Evolutionary conservation across 1,140 invertebrate species (phyloP).

Genomic region (Trinorchestia longiramus): DNA sequence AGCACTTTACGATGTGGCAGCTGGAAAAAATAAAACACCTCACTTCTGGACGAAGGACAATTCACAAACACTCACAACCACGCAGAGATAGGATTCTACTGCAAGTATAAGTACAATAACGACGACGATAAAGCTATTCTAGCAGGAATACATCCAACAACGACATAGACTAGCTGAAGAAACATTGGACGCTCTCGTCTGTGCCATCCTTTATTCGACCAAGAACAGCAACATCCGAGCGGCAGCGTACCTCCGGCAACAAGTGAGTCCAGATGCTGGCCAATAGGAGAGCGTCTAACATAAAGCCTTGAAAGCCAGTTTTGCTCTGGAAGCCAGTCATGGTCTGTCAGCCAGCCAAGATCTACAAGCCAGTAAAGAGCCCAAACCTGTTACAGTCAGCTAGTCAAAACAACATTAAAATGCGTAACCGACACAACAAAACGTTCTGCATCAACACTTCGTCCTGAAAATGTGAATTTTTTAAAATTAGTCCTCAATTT

Average conservation of each 20-base stretch:
- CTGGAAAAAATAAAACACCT: neutral
- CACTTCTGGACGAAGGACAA: neutral
- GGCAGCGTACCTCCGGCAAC: constrained; percentile 46
- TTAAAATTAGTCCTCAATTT: neutral
- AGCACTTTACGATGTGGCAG: constrained; percentile 3
- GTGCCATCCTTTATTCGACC: constrained; percentile 52
- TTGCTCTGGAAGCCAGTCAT: constrained; percentile 25
- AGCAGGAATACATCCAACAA: constrained; percentile 54
- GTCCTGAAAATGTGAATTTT: neutral
- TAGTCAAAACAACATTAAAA: neutral
- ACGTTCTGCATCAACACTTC: neutral
- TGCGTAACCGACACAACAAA: neutral
- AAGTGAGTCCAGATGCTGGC: constrained; percentile 39
- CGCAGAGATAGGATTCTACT: constrained; percentile 5
- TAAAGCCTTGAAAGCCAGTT: neutral
- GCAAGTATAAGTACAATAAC: constrained; percentile 40
- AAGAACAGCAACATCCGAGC: constrained; percentile 37
- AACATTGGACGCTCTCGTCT: constrained; percentile 30
- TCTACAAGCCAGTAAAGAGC: constrained; percentile 8
- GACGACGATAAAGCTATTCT: constrained; percentile 52
- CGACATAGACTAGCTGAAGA: constrained; percentile 55
- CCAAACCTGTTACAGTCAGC: constrained; percentile 16
- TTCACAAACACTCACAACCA: constrained; percentile 19
- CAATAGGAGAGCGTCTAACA: constrained; percentile 41
- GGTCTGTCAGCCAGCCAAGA: constrained; percentile 19